Conservation (phyloP, 2,797 vertebrate species). For the Myiotriccus ornatus region DNA sequence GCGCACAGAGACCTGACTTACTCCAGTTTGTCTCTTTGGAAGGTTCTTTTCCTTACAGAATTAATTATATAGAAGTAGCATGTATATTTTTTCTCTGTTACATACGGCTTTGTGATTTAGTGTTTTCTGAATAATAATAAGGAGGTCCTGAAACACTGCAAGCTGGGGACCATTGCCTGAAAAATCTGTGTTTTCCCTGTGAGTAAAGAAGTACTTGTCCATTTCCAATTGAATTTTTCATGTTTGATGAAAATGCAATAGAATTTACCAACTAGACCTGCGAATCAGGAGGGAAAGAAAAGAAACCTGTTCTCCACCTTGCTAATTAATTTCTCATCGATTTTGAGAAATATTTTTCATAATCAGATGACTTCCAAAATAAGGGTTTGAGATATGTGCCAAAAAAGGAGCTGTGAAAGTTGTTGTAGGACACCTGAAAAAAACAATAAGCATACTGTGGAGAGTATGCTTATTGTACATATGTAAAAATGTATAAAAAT, state of each 20-base stretch:
- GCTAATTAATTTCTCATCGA: not conserved
- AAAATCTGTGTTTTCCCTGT: not conserved
- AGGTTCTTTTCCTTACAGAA: not conserved
- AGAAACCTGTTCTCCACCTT: fast-evolving
- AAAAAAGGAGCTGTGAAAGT: not conserved
- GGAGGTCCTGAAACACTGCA: not conserved
- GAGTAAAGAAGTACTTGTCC: not conserved
- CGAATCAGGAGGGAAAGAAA: not conserved
- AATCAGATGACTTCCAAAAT: not conserved
- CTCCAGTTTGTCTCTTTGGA: not conserved
- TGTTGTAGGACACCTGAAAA: not conserved
- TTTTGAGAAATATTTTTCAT: not conserved
- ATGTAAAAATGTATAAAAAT: not conserved
- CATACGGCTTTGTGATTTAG: not conserved
- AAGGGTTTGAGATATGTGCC: not conserved
- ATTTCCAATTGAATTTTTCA: not conserved
- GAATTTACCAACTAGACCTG: not conserved
- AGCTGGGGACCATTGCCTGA: fast-evolving
- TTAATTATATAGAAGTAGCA: not conserved
- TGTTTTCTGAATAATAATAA: not conserved
- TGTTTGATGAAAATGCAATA: not conserved
- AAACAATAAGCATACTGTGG: not conserved
- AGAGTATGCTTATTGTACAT: no score
- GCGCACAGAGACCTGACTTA: not conserved
- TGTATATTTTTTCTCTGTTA: not conserved